phyloP scores from a whole-genome alignment of 2,888 invertebrate genomes.

The Taenaris catops region DNA sequence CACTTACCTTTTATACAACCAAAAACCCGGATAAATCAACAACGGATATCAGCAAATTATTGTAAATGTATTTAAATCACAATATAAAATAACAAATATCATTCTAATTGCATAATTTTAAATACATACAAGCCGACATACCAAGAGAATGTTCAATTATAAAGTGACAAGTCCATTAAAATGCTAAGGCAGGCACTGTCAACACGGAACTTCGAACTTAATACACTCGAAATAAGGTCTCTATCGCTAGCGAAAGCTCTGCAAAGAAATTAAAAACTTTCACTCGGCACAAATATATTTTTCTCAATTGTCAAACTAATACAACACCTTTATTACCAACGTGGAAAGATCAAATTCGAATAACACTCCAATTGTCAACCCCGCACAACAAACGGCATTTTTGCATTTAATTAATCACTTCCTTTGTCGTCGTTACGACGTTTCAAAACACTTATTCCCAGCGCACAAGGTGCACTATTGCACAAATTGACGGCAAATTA shows the following conservation, averaged over 20 bases:
- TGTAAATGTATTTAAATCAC: no score
- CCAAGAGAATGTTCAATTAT: constrained; percentile 15
- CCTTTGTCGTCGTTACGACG: neutral
- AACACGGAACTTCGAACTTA: constrained; percentile 4
- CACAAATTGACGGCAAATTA: neutral
- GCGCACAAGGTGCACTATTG: constrained; percentile 4
- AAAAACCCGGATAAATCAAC: no score
- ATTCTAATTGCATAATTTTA: no score
- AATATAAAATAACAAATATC: no score
- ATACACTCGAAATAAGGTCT: neutral
- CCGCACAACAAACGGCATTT: no score
- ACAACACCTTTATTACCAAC: constrained; percentile 5
- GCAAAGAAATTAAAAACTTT: constrained; percentile 16
- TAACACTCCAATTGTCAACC: neutral
- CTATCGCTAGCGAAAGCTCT: constrained; percentile 3
- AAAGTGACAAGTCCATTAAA: constrained; percentile 2
- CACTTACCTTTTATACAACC: no score
- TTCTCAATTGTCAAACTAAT: neutral
- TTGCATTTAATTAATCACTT: neutral
- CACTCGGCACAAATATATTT: constrained; percentile 14
- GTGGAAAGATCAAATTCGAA: constrained; percentile 5
- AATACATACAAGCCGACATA: constrained; percentile 11
- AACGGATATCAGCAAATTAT: no score
- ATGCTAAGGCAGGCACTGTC: neutral
- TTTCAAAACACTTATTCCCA: constrained; percentile 1